Percentiles rank a stretch among this genome's conserved stretches.
These are phyloP conservation scores for Myxocyprinus asiaticus DNA, from an alignment of 2,113 vertebrate genomes.

Conservation along the genomic window DNA sequence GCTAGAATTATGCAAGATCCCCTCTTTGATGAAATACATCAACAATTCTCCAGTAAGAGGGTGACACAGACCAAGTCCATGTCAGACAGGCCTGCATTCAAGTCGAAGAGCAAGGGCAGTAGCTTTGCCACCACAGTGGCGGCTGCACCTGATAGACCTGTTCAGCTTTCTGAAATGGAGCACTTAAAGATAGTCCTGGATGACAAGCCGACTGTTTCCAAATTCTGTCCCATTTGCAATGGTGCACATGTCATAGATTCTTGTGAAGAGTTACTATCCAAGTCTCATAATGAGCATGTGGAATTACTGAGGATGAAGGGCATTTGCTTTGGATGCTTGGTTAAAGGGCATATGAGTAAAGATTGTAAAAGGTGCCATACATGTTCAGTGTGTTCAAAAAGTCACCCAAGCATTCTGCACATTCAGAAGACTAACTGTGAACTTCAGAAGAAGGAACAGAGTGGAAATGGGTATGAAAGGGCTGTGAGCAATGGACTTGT, in stretches of 20 bases:
- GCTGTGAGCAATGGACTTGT: neutral
- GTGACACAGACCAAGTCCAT: neutral
- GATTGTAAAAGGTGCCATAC: constrained; percentile 9
- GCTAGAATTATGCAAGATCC: no score
- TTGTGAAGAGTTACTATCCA: no score
- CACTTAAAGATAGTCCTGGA: no score
- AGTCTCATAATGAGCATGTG: no score
- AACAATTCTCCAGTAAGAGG: neutral
- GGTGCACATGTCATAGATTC: no score
- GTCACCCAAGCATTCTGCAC: constrained; percentile 25
- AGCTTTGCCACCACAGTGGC: neutral
- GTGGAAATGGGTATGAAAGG: neutral
- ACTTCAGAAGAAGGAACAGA: neutral
- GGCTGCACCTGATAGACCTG: neutral
- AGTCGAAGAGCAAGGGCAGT: neutral
- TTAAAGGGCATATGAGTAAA: constrained; percentile 7
- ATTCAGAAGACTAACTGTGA: neutral
- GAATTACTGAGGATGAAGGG: constrained; percentile 6
- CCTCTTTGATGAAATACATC: neutral
- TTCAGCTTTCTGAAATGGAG: no score
- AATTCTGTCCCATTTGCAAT: no score
- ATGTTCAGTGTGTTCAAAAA: constrained; percentile 19
- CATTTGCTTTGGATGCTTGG: constrained; percentile 33
- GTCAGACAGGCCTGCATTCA: neutral
- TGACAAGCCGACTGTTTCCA: no score